phyloP scores from a whole-genome alignment of 2,797 vertebrate species.

The Falco biarmicus region DNA sequence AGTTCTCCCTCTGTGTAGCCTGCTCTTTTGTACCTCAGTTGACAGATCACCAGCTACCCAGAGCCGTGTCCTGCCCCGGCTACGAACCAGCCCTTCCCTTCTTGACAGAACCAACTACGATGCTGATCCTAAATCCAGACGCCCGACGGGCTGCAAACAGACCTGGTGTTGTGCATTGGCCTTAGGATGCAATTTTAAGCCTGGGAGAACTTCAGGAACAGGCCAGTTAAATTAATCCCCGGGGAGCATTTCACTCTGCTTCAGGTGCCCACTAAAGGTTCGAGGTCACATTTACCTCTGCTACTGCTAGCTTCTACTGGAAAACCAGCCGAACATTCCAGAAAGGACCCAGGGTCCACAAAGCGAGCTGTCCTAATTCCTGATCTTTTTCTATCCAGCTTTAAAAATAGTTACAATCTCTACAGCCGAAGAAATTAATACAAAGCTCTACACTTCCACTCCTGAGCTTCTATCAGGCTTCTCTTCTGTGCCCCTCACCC shows the following conservation, averaged over 20 bases:
- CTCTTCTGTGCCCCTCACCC: background rate
- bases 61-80: background rate
- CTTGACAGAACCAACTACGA: background rate
- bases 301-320: slow-evolving; percentile 49
- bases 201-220: background rate
- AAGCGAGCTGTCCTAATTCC: background rate
- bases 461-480: background rate
- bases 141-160: background rate
- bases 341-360: background rate
- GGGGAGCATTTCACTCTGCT: background rate
- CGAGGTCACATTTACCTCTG: background rate
- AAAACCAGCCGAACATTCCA: slow-evolving; percentile 12
- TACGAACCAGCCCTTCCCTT: background rate
- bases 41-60: background rate
- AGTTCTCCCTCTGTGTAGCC: background rate
- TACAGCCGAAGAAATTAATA: background rate
- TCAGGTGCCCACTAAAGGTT: background rate
- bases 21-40: background rate
- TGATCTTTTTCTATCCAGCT: background rate
- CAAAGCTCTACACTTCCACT: background rate
- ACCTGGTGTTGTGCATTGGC: background rate
- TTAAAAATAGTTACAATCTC: background rate
- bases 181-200: background rate
- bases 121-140: fast-evolving
- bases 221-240: background rate